Conservation (phyloP, 2,113 vertebrate species). For the Coptodon rendalli region DNA sequence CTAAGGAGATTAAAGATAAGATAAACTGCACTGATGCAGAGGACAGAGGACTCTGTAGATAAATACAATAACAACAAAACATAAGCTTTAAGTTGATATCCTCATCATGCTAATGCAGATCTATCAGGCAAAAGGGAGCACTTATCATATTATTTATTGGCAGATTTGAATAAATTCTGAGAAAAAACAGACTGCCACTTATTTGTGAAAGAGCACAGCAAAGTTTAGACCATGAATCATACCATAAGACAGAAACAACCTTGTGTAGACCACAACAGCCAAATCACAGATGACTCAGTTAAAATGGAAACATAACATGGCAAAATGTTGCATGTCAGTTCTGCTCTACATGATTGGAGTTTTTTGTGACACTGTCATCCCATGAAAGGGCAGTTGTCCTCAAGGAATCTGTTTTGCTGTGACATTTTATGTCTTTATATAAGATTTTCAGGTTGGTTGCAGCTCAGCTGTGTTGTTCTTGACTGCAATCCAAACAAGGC, state of each 20-base stretch:
- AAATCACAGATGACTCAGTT: slow-evolving; percentile 16
- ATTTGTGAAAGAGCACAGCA: background rate
- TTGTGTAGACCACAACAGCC: background rate
- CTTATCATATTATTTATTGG: background rate
- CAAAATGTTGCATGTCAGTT: slow-evolving; percentile 24
- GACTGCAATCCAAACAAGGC: background rate
- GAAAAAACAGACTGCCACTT: background rate
- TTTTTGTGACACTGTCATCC: background rate
- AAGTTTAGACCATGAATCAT: background rate
- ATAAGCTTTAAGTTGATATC: background rate
- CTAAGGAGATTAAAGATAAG: background rate
- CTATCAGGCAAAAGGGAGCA: background rate
- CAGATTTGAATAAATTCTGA: slow-evolving; percentile 1
- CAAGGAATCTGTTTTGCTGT: background rate
- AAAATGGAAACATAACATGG: background rate
- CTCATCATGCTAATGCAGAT: background rate
- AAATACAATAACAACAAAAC: background rate
- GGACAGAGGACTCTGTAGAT: background rate
- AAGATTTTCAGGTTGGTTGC: background rate
- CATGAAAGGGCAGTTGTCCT: slow-evolving; percentile 14
- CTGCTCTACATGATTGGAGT: background rate
- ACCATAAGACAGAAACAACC: background rate
- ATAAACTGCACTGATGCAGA: background rate
- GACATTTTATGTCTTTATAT: slow-evolving; percentile 18
- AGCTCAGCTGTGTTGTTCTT: background rate